A percentile compares a stretch with the other conserved stretches of the same genome.
phyloP scores from a whole-genome alignment of 2,797 vertebrate species.

The Enteromius anoplus region DNA sequence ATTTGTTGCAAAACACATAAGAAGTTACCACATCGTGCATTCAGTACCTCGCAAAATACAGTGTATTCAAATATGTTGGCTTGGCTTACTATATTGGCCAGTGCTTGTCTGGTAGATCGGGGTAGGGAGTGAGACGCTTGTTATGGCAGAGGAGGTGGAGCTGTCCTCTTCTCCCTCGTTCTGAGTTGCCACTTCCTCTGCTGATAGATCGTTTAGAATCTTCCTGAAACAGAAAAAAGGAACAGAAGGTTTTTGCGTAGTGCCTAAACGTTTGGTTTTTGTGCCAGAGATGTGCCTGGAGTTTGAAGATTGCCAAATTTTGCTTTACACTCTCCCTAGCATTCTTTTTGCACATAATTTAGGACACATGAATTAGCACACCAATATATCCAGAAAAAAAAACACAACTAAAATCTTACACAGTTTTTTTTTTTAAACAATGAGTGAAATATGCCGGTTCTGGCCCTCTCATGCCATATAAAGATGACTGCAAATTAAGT shows the following conservation, averaged over 20 bases:
- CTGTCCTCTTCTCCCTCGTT: constrained; percentile 98
- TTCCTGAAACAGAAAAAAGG: constrained; percentile 79
- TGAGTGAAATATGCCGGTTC: background rate
- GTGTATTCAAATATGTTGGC: background rate
- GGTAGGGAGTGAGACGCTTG: constrained; percentile 96
- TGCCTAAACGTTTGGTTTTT: background rate
- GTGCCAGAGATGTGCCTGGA: background rate
- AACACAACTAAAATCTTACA: background rate
- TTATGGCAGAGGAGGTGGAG: constrained; percentile 86
- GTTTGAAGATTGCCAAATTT: background rate
- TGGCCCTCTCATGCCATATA: background rate
- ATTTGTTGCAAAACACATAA: constrained; percentile 6
- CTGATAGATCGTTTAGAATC: constrained; percentile 98
- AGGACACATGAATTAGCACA: background rate
- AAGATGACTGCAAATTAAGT: too few relatives aligned
- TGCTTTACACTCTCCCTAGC: background rate
- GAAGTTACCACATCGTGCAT: constrained; percentile 13
- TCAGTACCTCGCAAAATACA: background rate
- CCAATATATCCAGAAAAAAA: background rate
- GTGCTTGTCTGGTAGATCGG: constrained; percentile 99
- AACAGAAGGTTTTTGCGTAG: background rate
- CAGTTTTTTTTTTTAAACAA: background rate
- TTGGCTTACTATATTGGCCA: constrained; percentile 93
- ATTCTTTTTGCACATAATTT: background rate
- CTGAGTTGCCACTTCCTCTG: constrained; percentile 91